These are phyloP conservation scores for Temnothorax longispinosus DNA, from an alignment of 1,140 invertebrate species.

Conservation along the genomic window DNA sequence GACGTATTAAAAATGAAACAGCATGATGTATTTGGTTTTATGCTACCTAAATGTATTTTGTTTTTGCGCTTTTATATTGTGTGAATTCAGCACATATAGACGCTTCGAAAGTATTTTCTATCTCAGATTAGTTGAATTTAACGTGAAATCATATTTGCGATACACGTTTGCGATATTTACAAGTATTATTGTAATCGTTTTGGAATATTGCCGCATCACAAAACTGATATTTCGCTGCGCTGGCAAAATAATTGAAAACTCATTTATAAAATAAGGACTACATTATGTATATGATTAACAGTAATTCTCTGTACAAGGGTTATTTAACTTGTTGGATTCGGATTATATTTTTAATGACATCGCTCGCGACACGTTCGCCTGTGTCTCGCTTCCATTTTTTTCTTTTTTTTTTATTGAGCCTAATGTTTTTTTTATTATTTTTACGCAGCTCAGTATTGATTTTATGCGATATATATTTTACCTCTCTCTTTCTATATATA, in stretches of 20 bases:
- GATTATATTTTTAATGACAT: neutral
- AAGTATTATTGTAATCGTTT: neutral
- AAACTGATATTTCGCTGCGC: neutral
- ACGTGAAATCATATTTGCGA: neutral
- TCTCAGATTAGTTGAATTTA: neutral
- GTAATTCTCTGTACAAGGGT: neutral
- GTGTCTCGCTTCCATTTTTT: neutral
- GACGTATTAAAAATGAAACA: slow-evolving; percentile 19
- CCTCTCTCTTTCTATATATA: neutral
- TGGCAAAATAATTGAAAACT: neutral
- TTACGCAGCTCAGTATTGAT: neutral
- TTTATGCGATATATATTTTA: neutral
- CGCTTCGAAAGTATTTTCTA: neutral
- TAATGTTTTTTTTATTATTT: neutral
- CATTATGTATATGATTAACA: neutral
- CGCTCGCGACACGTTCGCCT: neutral
- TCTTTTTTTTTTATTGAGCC: neutral
- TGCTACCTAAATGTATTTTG: neutral
- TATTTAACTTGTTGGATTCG: neutral
- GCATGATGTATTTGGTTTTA: neutral
- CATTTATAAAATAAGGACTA: neutral
- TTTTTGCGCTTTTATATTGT: neutral
- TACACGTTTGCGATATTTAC: no score
- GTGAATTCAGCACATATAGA: neutral
- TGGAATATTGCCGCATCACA: neutral